Conservation (phyloP, 2,797 vertebrate genomes). For the Chromobotia macracanthus region DNA sequence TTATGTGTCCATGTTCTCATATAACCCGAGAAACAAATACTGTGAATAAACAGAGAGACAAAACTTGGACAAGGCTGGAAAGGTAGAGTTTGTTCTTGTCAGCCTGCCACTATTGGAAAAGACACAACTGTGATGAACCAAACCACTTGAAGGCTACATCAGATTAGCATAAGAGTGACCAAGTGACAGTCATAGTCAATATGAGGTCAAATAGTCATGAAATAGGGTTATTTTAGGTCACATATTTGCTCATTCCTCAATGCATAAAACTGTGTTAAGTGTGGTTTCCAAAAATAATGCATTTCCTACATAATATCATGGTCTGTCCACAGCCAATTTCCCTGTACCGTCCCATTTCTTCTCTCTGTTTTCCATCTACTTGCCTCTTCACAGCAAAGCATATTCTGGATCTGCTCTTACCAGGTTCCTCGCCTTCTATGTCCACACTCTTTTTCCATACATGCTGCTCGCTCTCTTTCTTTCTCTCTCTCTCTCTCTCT, state of each 20-base stretch:
- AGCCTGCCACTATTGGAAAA: background rate
- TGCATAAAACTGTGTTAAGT: conserved; percentile 60
- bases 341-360: conserved; percentile 34
- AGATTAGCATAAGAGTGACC: conserved; percentile 56
- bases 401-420: conserved; percentile 3
- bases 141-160: conserved; percentile 13
- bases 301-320: conserved; percentile 78
- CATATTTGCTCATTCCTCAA: conserved; percentile 54
- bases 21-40: conserved; percentile 17
- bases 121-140: background rate
- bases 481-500: conserved; percentile 19
- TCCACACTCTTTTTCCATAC: conserved; percentile 8
- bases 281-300: conserved; percentile 75
- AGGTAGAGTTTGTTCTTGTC: background rate
- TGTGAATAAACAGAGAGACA: background rate
- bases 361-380: conserved; percentile 46
- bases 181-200: conserved; percentile 42
- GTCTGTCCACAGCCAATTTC: conserved; percentile 67
- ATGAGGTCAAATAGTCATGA: conserved; percentile 58
- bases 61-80: background rate
- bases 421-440: conserved; percentile 1
- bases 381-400: conserved; percentile 34
- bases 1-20: conserved; percentile 48
- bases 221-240: conserved; percentile 57
- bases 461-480: conserved; percentile 28